phyloP scores from a whole-genome alignment of 2,113 vertebrate species.

The Sebastes fasciatus region DNA sequence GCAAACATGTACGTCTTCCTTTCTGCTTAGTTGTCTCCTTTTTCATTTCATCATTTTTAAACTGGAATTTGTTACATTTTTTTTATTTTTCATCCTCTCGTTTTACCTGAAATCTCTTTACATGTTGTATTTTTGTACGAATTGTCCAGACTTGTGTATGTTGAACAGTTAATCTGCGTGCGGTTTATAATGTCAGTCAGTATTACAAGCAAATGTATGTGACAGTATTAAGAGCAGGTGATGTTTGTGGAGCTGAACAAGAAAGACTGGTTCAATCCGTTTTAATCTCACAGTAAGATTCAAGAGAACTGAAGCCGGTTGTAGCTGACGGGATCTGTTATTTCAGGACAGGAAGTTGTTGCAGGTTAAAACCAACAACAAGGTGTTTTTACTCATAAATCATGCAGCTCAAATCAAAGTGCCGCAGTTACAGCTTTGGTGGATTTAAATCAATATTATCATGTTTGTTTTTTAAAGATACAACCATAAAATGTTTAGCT shows the following conservation, averaged over 20 bases:
- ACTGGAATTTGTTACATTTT: conserved; percentile 84
- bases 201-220: conserved; percentile 70
- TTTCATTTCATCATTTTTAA: conserved; percentile 53
- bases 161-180: conserved; percentile 67
- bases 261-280: conserved; percentile 46
- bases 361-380: neutral
- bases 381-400: conserved; percentile 1
- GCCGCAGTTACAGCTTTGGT: neutral
- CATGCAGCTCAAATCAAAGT: conserved; percentile 3
- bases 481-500: neutral
- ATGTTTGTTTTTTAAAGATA: conserved; percentile 4
- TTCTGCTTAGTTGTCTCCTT: neutral
- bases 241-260: conserved; percentile 39
- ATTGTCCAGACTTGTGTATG: conserved; percentile 81
- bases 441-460: neutral
- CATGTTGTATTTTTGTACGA: conserved; percentile 83
- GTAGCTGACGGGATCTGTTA: conserved; percentile 4
- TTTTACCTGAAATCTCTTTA: conserved; percentile 49
- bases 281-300: conserved; percentile 8
- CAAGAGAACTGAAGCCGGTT: conserved; percentile 3
- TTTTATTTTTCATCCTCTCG: conserved; percentile 40
- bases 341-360: neutral
- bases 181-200: conserved; percentile 54
- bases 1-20: conserved; percentile 18
- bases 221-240: conserved; percentile 73